Base-by-base conservation (phyloP, 2,797 vertebrate genomes). In the Podarcis lilfordi region DNA sequence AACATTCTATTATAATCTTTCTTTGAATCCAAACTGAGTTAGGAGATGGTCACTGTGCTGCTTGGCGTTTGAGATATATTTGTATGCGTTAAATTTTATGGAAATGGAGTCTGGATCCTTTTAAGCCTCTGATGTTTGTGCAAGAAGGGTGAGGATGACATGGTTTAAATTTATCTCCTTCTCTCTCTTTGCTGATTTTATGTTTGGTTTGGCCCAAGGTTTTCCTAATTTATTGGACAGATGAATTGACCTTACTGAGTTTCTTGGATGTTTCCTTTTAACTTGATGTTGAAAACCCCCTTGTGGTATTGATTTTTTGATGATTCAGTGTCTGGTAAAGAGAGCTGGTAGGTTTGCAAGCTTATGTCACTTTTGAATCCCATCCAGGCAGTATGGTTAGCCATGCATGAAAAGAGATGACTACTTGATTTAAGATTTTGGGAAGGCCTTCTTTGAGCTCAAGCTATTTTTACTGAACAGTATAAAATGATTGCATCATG, bases 391-490 rank as follows among this genome's bases (percentile, higher is more conserved):
- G 21, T 64, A 89, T 84, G 80, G 61, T 82, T 79, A 85, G 64
- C 69, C 71, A 11, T 71, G 77, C n/a, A 78, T 78, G 76, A 89
- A 27, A 88, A 88, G 84, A 91, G 29, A 79, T 83, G 76, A 23
- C 77, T 91, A n/a, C 68, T 89, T 89, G 88, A 85, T 93, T 91
- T 90, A 89, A 86, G 86, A 8, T 86, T 94, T 92, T 91, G 35
- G 29, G 76, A 90, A 79, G 40, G 55, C 21, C 80, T 89, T 79
- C 55, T 91, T 91, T 89, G 91, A 4, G 13, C 45, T 19, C 15
- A 75, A 82, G 15, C 45, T 86, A 84, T 85, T 93, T 84, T 90
- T 77, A 76, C 74, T 88, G 19, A 74, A 29, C 72, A 43, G 17
- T 75, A 74, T 37, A n/a, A 90, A 88, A 35, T 81, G 27, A 82